Evolutionary conservation across 2,797 vertebrate genomes (phyloP).

Genomic region (Coregonus sp.): DNA sequence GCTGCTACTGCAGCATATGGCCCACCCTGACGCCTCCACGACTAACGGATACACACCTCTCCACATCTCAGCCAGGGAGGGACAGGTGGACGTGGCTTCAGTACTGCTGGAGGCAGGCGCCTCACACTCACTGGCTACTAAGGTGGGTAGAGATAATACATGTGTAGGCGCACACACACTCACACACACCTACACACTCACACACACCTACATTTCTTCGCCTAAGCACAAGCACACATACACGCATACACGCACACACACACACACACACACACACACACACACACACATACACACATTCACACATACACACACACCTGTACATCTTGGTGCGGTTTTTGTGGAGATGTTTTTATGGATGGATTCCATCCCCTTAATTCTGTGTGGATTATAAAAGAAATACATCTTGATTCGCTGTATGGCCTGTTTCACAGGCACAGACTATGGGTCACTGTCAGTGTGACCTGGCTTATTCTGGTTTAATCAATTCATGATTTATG

Average conservation of each 20-base stretch:
- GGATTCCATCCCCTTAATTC: not conserved
- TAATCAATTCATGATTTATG: not conserved
- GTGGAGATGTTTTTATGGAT: too few species aligned
- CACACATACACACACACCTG: not conserved
- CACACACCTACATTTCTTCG: not conserved
- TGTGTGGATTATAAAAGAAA: not conserved
- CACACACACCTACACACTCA: not conserved
- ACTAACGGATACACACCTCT: slow-evolving; percentile 94
- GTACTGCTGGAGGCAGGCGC: slow-evolving; percentile 94
- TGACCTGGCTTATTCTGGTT: not conserved
- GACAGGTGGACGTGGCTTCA: slow-evolving; percentile 91
- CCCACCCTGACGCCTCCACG: slow-evolving; percentile 93
- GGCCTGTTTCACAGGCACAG: not conserved
- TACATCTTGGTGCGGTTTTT: not conserved
- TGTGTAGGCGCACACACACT: not conserved
- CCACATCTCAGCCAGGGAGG: slow-evolving; percentile 95
- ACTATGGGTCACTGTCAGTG: not conserved
- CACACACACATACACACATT: not conserved
- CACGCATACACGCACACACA: not conserved
- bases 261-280: not conserved
- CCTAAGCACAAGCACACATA: not conserved
- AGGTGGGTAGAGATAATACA: slow-evolving; percentile 73
- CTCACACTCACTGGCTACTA: slow-evolving; percentile 92
- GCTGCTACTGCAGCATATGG: slow-evolving; percentile 96
- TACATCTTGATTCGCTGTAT: not conserved